These are phyloP conservation scores for Ciona savignyi DNA, from an alignment of 23 tunicate genomes.

Conservation along the genomic window DNA sequence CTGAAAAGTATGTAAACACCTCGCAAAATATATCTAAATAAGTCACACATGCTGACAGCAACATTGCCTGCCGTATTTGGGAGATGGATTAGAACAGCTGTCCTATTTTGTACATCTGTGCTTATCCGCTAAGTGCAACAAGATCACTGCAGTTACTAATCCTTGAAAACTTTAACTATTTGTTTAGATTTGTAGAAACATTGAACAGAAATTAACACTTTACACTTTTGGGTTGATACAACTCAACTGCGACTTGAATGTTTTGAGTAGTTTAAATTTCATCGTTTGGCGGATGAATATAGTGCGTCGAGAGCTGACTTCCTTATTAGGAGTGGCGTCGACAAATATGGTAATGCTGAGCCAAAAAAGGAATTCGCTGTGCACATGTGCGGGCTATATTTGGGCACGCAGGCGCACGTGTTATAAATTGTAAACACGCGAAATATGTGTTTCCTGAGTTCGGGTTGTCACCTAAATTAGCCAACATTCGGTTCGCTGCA, in stretches of 20 bases:
- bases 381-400: conserved; percentile 61
- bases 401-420: conserved; percentile 47
- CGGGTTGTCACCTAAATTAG: no score
- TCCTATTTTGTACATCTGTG: not conserved
- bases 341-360: conserved; percentile 31
- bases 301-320: conserved; percentile 5
- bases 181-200: no score
- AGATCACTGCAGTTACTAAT: not conserved
- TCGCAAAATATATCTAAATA: no score
- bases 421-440: not conserved
- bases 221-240: no score
- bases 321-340: conserved; percentile 64
- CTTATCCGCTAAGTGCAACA: not conserved
- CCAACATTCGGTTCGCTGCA: no score
- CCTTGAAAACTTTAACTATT: no score
- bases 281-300: conserved; percentile 58
- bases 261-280: no score
- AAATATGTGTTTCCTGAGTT: not conserved
- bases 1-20: no score
- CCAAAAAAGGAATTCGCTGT: conserved; percentile 65
- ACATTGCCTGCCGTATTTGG: not conserved
- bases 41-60: no score
- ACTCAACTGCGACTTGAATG: no score
- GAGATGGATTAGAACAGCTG: not conserved
- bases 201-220: no score